phyloP scores from a whole-genome alignment of 2,113 vertebrate species.

The Pseudorhombus dupliciocellatus region DNA sequence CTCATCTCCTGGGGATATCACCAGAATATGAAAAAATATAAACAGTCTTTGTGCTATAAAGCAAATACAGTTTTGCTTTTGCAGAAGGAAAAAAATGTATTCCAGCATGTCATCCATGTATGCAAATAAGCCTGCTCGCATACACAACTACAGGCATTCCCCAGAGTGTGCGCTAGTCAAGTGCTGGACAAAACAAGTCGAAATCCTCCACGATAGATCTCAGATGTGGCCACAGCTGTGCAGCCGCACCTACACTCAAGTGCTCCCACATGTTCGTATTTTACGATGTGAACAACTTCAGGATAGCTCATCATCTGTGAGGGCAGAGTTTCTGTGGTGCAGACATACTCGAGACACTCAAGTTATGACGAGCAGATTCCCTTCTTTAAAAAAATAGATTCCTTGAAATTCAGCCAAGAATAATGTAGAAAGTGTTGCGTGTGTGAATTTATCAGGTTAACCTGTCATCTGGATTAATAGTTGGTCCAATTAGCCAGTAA shows the following conservation, averaged over 20 bases:
- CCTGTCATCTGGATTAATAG: neutral
- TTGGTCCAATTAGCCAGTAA: neutral
- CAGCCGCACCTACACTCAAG: conserved; percentile 35
- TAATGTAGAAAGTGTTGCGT: neutral
- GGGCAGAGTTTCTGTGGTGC: neutral
- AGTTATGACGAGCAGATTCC: neutral
- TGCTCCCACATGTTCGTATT: conserved; percentile 35
- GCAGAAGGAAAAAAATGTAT: conserved; percentile 19
- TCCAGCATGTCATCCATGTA: conserved; percentile 15
- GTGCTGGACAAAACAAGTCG: conserved; percentile 40
- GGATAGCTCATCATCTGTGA: conserved; percentile 2
- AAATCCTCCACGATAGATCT: conserved; percentile 24
- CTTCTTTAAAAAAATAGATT: no score
- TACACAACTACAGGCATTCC: conserved; percentile 28
- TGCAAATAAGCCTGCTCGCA: conserved; percentile 11
- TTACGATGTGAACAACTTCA: conserved; percentile 15
- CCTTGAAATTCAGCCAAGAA: no score
- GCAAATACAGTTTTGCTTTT: conserved; percentile 4
- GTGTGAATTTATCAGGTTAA: neutral
- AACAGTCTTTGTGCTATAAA: neutral
- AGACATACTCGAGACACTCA: neutral
- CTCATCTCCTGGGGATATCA: neutral
- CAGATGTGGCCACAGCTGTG: conserved; percentile 49
- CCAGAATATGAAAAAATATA: neutral
- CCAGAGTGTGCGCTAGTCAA: conserved; percentile 32